Evolutionary conservation across 2,113 vertebrate genomes (phyloP).

Genomic region (Apeltes quadracus): DNA sequence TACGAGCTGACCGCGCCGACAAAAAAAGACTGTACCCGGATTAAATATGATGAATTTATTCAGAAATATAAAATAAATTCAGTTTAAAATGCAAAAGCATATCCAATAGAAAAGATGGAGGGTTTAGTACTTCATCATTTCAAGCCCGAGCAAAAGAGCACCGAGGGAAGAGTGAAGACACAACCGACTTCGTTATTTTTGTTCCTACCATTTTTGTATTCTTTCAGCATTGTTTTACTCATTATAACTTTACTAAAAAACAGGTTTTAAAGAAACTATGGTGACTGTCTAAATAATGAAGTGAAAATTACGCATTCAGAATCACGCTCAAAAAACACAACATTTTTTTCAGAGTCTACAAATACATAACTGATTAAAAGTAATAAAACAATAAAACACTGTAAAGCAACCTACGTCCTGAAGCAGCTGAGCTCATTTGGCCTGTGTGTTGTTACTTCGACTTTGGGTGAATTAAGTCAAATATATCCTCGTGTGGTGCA

Average conservation of each 20-base stretch:
- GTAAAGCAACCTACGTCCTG: constrained; percentile 35
- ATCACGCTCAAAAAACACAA: not conserved
- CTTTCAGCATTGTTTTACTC: not conserved
- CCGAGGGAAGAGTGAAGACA: not conserved
- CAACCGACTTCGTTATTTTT: not conserved
- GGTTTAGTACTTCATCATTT: not conserved
- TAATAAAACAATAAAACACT: constrained; percentile 14
- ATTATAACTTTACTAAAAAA: not conserved
- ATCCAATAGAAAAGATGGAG: not conserved
- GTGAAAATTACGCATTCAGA: not conserved
- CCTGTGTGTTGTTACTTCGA: constrained; percentile 35
- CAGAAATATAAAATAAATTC: not conserved
- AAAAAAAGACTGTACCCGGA: not conserved
- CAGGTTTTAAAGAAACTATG: not conserved
- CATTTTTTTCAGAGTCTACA: not conserved
- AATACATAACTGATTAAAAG: not conserved
- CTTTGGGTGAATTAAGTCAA: constrained; percentile 58
- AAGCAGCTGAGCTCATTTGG: constrained; percentile 25
- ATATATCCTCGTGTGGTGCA: constrained; percentile 67
- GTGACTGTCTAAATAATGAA: not conserved
- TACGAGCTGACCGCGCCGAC: not conserved
- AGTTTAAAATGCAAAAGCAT: not conserved
- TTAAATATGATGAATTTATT: not conserved
- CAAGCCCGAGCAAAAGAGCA: not conserved
- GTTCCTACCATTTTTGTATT: not conserved